phyloP scores from a whole-genome alignment of 1,140 invertebrate species.

The Pseudomyrmex flavicornis region DNA sequence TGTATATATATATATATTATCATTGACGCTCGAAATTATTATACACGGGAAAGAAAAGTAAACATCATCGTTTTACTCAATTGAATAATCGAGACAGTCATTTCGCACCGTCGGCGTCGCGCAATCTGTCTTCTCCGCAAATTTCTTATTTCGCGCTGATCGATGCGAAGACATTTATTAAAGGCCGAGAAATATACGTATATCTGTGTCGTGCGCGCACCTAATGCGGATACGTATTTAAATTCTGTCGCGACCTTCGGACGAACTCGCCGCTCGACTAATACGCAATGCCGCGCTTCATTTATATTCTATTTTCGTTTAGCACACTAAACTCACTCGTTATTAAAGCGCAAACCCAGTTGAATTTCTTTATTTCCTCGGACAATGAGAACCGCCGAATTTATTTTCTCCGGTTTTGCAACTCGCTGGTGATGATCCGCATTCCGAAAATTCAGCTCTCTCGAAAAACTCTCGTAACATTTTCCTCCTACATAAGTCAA shows the following conservation, averaged over 20 bases:
- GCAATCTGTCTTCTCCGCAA: not conserved
- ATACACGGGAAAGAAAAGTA: too few relatives aligned
- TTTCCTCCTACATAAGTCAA: not conserved
- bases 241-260: conserved; percentile 27
- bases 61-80: not conserved
- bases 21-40: too few relatives aligned
- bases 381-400: too few relatives aligned
- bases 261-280: conserved; percentile 6
- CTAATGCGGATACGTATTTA: conserved; percentile 10
- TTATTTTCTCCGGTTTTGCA: too few relatives aligned
- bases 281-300: conserved; percentile 31
- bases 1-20: too few relatives aligned
- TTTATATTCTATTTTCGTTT: conserved; percentile 37
- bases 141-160: not conserved
- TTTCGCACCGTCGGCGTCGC: not conserved
- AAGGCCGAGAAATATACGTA: not conserved
- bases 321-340: not conserved
- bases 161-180: conserved; percentile 11
- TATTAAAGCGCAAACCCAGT: not conserved
- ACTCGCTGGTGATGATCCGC: too few relatives aligned
- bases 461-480: too few relatives aligned
- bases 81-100: not conserved
- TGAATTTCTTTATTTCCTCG: not conserved
- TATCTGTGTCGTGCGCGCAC: too few relatives aligned
- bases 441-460: too few relatives aligned